Evolutionary conservation across 2,888 invertebrate species (phyloP).

Genomic region (Laspeyria flexula): DNA sequence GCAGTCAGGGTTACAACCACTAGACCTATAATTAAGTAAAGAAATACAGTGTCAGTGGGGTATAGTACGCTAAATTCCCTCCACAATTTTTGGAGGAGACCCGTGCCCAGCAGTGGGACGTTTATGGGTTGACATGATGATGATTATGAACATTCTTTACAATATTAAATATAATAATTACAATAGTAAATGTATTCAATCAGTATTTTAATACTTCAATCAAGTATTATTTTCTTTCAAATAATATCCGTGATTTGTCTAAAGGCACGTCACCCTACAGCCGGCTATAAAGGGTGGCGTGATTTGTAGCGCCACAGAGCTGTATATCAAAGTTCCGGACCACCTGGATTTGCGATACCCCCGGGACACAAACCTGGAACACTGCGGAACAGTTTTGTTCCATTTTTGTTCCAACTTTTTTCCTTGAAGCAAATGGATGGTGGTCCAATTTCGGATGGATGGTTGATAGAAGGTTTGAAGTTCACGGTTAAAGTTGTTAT

Average conservation of each 20-base stretch:
- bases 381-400: slow-evolving; percentile 29
- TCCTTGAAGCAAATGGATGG: slow-evolving; percentile 30
- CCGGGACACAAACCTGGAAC: slow-evolving; percentile 25
- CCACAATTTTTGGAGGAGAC: too few species aligned
- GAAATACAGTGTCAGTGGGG: too few species aligned
- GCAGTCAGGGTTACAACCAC: too few species aligned
- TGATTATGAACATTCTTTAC: too few species aligned
- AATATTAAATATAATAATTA: too few species aligned
- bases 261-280: slow-evolving; percentile 26
- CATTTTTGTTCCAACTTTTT: slow-evolving; percentile 19
- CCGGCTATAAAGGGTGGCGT: slow-evolving; percentile 52
- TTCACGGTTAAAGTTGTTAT: not conserved
- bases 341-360: slow-evolving; percentile 51
- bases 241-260: not conserved
- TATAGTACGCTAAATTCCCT: too few species aligned
- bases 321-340: slow-evolving; percentile 52
- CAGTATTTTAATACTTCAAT: not conserved
- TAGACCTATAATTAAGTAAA: too few species aligned
- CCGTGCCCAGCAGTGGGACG: too few species aligned
- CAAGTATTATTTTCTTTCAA: not conserved
- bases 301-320: slow-evolving; percentile 53
- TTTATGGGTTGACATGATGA: too few species aligned
- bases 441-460: slow-evolving; percentile 14
- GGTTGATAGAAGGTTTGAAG: not conserved
- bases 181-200: too few species aligned